A percentile compares a stretch with the other conserved stretches of the same genome.
phyloP scores from a whole-genome alignment of 2,888 invertebrate species.

The Beris morrisii region DNA sequence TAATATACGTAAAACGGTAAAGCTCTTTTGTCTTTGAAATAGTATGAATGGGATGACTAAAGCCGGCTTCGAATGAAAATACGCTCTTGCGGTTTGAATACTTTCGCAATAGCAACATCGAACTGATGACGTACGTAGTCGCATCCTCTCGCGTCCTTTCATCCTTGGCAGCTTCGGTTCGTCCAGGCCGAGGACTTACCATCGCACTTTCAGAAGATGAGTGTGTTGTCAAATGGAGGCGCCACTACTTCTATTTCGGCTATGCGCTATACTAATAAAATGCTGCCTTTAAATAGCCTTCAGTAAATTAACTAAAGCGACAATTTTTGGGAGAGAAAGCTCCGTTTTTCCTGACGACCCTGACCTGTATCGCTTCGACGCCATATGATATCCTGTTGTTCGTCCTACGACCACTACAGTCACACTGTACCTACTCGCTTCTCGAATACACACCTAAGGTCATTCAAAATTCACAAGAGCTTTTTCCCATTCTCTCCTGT shows the following conservation, averaged over 20 bases:
- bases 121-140: slow-evolving; percentile 17
- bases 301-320: slow-evolving; percentile 11
- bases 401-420: too few species aligned
- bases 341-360: slow-evolving; percentile 22
- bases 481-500: too few species aligned
- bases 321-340: not conserved
- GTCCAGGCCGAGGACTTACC: not conserved
- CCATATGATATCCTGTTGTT: too few species aligned
- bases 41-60: slow-evolving; percentile 31
- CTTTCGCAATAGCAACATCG: not conserved
- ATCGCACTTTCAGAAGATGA: not conserved
- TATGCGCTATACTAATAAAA: slow-evolving; percentile 10
- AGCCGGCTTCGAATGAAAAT: slow-evolving; percentile 23
- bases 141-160: not conserved
- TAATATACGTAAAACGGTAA: slow-evolving; percentile 18
- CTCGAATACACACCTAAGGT: too few species aligned
- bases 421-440: too few species aligned
- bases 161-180: not conserved
- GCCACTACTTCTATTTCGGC: slow-evolving; percentile 28
- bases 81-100: too few species aligned
- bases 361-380: slow-evolving; percentile 23
- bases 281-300: slow-evolving; percentile 19
- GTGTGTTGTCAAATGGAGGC: slow-evolving; percentile 19
- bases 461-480: too few species aligned
- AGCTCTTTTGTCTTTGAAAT: slow-evolving; percentile 22